Conservation (phyloP, 2,888 invertebrate genomes). For the Caenorhabditis auriculariae region DNA sequence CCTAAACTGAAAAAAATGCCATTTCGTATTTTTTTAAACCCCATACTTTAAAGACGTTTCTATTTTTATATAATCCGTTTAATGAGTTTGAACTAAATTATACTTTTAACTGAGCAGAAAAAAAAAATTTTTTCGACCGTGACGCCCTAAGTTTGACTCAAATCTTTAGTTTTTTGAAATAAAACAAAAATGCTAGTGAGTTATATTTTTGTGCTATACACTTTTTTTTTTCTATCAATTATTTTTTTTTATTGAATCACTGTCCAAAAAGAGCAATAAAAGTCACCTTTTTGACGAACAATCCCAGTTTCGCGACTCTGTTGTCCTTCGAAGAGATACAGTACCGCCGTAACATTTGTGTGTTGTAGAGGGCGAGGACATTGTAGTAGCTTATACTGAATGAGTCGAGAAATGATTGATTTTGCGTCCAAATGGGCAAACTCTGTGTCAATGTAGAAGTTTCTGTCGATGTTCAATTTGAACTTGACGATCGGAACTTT, state of each 20-base stretch:
- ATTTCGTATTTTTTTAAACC: too few relatives aligned
- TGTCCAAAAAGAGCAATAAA: not conserved
- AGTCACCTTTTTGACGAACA: conserved; percentile 55
- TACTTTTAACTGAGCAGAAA: too few relatives aligned
- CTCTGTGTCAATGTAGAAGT: conserved; percentile 68
- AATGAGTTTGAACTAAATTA: not conserved
- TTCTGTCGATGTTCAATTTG: conserved; percentile 22
- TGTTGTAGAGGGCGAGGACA: conserved; percentile 70
- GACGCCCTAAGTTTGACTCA: not conserved
- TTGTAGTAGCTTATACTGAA: conserved; percentile 70
- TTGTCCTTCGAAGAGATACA: conserved; percentile 66
- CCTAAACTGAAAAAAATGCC: too few relatives aligned
- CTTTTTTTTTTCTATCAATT: too few relatives aligned
- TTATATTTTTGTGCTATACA: too few relatives aligned
- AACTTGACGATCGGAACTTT: conserved; percentile 73
- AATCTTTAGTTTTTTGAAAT: conserved; percentile 6
- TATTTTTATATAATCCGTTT: too few relatives aligned
- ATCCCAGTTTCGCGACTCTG: conserved; percentile 64
- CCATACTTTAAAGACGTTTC: too few relatives aligned
- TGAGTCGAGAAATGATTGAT: conserved; percentile 1
- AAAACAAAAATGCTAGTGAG: too few relatives aligned
- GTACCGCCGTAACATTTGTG: conserved; percentile 68
- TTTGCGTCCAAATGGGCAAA: not conserved
- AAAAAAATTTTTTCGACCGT: not conserved
- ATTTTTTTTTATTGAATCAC: too few relatives aligned